Base-by-base conservation (phyloP, 2,888 invertebrate genomes). In the Escarpia spicata region DNA sequence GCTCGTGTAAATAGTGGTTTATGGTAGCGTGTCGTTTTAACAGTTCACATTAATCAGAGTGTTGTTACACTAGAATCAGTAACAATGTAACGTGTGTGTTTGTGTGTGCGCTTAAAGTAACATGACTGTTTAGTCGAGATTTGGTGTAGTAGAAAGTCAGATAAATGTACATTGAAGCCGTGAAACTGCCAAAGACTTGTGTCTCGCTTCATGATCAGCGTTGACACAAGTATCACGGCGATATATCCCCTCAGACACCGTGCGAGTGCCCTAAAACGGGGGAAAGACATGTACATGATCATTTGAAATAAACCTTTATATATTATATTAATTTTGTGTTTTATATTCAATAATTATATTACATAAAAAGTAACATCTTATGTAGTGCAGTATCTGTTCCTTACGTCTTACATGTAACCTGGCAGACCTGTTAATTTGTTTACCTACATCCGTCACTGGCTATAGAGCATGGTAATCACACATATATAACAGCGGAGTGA, bases 71-170 rank as follows among this genome's bases (percentile, higher is more conserved):
- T 75, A 75, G 75, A 75, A 75, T 75, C 75, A 75, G 75, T 75
- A 75, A 75, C 75, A 12, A 3, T 52, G 52, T 52, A 52, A 52
- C 12, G 19, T 60, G 26, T 75, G 75, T 75, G 75, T 75, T 75
- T 75, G 75, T n/a, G 75, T 75, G 75, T 75, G 75, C n/a, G 26
- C 75, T 75, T 75, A 75, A 75, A 26, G n/a, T 75, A 75, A 75
- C 75, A 26, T 52, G 26, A 26, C 60, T 60, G 60, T 60, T 60
- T 60, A 19, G 60, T 60, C 60, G 19, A 60, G 60, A 19, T 60
- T 60, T 60, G 60, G 75, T 75, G 19, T 26, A 75, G n/a, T 75
- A 26, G 19, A n/a, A 26, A 75, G 6, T 26, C 19, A 75, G 75
- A 26, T 4, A 52, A 52, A 75, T 75, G 75, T 75, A 26, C 75